phyloP scores from a whole-genome alignment of 2,888 invertebrate genomes.

The Ophioninae sp. region DNA sequence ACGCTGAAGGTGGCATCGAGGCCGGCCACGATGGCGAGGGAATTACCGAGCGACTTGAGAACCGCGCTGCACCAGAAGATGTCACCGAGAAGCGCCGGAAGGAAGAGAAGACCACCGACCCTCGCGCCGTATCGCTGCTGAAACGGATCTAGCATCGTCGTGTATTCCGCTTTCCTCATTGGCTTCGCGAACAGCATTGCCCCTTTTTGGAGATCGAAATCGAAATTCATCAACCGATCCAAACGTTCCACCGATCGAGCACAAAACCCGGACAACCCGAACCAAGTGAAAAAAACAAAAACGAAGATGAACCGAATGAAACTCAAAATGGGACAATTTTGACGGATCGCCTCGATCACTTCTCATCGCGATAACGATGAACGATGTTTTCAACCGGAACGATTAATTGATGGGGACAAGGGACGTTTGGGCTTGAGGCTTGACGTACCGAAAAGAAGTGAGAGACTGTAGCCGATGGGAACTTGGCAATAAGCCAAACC shows the following conservation, averaged over 20 bases:
- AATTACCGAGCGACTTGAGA: conserved; percentile 84
- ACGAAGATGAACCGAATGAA: no score
- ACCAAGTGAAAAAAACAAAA: no score
- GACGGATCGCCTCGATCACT: neutral
- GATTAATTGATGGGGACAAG: neutral
- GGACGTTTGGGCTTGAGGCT: neutral
- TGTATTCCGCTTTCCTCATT: conserved; percentile 87
- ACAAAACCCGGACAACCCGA: no score
- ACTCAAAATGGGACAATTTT: neutral
- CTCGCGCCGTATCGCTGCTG: conserved; percentile 86
- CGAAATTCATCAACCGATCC: neutral
- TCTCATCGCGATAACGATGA: neutral
- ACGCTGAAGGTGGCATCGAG: conserved; percentile 76
- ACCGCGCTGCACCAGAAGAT: conserved; percentile 88
- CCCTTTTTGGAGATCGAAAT: conserved; percentile 79
- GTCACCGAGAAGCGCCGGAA: conserved; percentile 87
- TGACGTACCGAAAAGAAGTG: conserved; percentile 85
- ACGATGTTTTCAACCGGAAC: neutral
- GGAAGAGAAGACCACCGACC: conserved; percentile 85
- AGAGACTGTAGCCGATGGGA: conserved; percentile 87
- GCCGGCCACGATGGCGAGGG: conserved; percentile 75
- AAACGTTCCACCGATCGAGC: no score
- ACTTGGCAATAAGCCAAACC: conserved; percentile 87
- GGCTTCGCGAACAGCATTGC: conserved; percentile 86
- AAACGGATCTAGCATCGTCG: conserved; percentile 88